phyloP scores from a whole-genome alignment of 2,888 invertebrate genomes.

The Chymomyza fuscimana region DNA sequence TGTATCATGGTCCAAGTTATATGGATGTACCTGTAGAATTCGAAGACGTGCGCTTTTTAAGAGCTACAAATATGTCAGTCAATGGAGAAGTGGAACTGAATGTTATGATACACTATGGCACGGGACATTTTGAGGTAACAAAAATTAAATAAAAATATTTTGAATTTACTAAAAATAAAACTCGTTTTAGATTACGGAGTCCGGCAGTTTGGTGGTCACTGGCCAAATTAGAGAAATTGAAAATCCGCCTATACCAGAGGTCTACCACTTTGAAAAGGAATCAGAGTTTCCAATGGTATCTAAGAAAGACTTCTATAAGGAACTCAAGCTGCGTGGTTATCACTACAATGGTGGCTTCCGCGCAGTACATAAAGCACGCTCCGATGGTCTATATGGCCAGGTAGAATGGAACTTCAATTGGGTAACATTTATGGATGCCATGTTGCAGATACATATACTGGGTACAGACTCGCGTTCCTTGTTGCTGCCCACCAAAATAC shows the following conservation, averaged over 20 bases:
- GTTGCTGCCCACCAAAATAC: constrained; percentile 88
- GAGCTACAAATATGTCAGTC: constrained; percentile 89
- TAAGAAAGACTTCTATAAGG: constrained; percentile 85
- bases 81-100: constrained; percentile 82
- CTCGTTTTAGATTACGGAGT: constrained; percentile 83
- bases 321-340: constrained; percentile 86
- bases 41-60: constrained; percentile 90
- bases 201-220: constrained; percentile 85
- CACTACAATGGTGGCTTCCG: constrained; percentile 81
- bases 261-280: constrained; percentile 45
- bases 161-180: neutral
- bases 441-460: constrained; percentile 90
- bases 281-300: constrained; percentile 78
- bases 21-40: constrained; percentile 89
- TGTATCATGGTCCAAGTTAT: constrained; percentile 84
- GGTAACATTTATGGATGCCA: constrained; percentile 93
- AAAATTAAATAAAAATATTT: neutral
- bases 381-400: constrained; percentile 77
- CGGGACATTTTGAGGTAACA: constrained; percentile 82
- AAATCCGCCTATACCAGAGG: constrained; percentile 55
- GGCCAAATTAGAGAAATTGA: constrained; percentile 83
- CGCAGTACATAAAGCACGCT: constrained; percentile 70
- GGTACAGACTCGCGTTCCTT: constrained; percentile 85
- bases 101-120: constrained; percentile 83
- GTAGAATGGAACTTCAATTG: constrained; percentile 89